Conservation (phyloP, 2,888 invertebrate genomes). For the Trimorus sp. region DNA sequence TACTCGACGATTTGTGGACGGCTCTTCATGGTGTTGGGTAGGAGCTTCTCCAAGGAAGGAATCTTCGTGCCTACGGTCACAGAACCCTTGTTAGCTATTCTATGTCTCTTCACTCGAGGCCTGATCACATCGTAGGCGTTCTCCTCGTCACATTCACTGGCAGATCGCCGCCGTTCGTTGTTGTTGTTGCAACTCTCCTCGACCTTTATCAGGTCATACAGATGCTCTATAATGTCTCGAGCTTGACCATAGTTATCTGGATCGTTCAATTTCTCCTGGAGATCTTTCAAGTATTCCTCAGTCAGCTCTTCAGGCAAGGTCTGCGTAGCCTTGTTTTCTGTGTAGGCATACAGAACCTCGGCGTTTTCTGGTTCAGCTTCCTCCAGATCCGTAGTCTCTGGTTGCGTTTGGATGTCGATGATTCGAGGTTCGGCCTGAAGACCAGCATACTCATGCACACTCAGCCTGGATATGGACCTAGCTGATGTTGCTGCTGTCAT, state of each 20-base stretch:
- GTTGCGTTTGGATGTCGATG: conserved; percentile 81
- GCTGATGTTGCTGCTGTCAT: conserved; percentile 83
- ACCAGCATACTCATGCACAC: conserved; percentile 86
- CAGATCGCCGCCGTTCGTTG: conserved; percentile 71
- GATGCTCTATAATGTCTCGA: conserved; percentile 89
- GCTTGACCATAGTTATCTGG: conserved; percentile 89
- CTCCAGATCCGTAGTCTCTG: conserved; percentile 66
- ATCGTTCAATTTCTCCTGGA: conserved; percentile 87
- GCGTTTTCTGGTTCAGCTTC: conserved; percentile 73
- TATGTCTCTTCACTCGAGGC: conserved; percentile 77
- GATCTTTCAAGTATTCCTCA: conserved; percentile 87
- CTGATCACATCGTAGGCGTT: conserved; percentile 86
- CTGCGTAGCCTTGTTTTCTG: conserved; percentile 86
- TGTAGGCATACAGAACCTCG: conserved; percentile 77
- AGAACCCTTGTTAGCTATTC: conserved; percentile 81
- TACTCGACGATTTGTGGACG: conserved; percentile 81
- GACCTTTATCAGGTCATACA: conserved; percentile 88
- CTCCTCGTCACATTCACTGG: conserved; percentile 79
- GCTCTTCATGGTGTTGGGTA: conserved; percentile 81
- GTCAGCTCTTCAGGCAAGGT: conserved; percentile 90
- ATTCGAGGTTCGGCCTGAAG: conserved; percentile 84
- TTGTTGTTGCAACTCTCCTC: conserved; percentile 86
- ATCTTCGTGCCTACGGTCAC: conserved; percentile 84
- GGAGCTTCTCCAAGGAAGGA: conserved; percentile 84
- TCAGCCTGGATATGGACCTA: conserved; percentile 84